Evolutionary conservation across 53 echinoderm and acorn worm genomes (phyloP), one percentile per base, ranked within the genome.

Genomic region (Antedon mediterranea): DNA sequence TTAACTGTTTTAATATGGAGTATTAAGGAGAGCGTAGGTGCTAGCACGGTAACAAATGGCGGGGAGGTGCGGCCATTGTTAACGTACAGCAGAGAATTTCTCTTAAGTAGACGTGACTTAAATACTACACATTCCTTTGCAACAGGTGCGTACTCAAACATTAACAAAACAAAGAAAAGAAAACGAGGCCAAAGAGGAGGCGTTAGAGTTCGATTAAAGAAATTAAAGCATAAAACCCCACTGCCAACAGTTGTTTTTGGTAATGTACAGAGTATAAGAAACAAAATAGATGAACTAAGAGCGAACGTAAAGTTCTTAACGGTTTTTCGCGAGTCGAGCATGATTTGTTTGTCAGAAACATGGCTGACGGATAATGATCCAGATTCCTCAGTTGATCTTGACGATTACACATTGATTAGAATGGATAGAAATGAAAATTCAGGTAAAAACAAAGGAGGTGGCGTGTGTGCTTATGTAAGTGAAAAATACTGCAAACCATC

Each of bases 371-470:
- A 57, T 2, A 71, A 34, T 71, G 72, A 79, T 29, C 31, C 79
- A 29, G 79, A 79, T 72, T 28, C 72, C 26, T 0, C 30, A 34
- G 72, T 71, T 20, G 72, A 79, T 33, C 15, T 79, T 71, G 72
- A 79, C 1, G 32, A 72, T 13, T 79, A 79, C 72, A 79, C 79
- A 28, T 33, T 79, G 72, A 26, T 71, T 32, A 79, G 79, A 44
- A 33, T 31, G 79, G 79, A 79, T 30, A 71, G 79, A 31, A 79
- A 71, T 32, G 41, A 71, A 26, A 31, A 78, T 29, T 78, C 78
- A 28, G 75, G 75, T 26, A 75, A 75, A 30, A 75, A 31, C 31
- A 76, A 76, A 32, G 78, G 23, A 3, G 78, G 29, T n/a, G 78
- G 43, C 26, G 78, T 42, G 3, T 77, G 78, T 42, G 43, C 6